phyloP scores from a whole-genome alignment of 2,113 vertebrate genomes.

The Tyrannus savana region DNA sequence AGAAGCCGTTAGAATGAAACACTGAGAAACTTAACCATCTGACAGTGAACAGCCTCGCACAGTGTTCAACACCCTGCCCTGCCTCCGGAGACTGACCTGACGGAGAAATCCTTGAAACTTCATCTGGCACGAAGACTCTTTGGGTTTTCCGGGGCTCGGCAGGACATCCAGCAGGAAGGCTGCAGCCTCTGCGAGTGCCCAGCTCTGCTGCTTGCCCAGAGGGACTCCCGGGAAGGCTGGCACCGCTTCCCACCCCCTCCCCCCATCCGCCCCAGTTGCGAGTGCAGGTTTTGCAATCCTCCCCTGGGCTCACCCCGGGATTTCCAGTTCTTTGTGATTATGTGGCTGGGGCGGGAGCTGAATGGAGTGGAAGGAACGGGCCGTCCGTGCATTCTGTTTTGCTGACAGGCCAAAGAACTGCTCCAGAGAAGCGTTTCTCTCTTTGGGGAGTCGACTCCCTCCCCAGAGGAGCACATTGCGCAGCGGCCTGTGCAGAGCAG shows the following conservation, averaged over 20 bases:
- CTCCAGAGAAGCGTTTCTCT: neutral
- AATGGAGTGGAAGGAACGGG: constrained; percentile 1
- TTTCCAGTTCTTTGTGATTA: constrained; percentile 27
- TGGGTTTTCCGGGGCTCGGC: accelerated
- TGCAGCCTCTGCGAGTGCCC: neutral
- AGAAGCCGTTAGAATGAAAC: neutral
- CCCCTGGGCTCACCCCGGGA: constrained; percentile 43
- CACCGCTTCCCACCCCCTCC: neutral
- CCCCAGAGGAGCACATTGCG: neutral
- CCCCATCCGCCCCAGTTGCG: neutral
- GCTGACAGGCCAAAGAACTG: neutral
- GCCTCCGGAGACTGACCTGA: neutral
- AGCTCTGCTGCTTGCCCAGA: neutral
- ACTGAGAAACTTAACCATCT: neutral
- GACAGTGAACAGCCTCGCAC: neutral
- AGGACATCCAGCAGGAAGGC: neutral
- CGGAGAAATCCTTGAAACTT: neutral
- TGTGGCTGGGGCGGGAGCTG: neutral
- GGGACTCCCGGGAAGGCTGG: neutral
- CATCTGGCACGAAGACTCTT: neutral
- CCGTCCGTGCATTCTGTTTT: neutral
- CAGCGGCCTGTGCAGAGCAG: accelerated
- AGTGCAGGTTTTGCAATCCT: constrained; percentile 59
- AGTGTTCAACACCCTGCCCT: neutral
- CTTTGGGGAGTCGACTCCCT: neutral